Base-by-base conservation (phyloP, 2,888 invertebrate species). In the Andrena bucephala region DNA sequence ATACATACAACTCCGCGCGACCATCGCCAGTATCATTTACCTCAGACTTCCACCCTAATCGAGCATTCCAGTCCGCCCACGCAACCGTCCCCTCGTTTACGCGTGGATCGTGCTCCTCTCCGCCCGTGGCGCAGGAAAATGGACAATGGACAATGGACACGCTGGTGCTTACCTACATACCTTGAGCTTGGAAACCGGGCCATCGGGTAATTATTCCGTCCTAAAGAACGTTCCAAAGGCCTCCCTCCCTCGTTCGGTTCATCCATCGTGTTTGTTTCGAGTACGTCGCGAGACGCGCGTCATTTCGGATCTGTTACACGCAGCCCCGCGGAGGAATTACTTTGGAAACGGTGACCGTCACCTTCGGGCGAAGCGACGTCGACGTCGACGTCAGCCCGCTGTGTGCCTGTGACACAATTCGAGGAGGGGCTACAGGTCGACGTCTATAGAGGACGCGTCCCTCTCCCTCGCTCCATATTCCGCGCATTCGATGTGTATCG, bases 121-220 rank as follows among this genome's bases (percentile, higher is more conserved):
- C 3, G 10, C 8, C 10, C 2, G 54, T 54, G 54, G 8, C 54
- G 10, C 27, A 57, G 57, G 24, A 20, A 10, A 20, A 27, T 27
- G 3, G 57, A 24, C 24, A 20, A 27, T 27, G 3, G 57, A 24
- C 24, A 54, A 54, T 24, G 24, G 54, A 33, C 54, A 5, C 69
- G 50, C 36, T 27, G 13, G 57, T 27, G 16, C 3, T 33, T 36
- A 31, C 50, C 66, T 42, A 42, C 20, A 29, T 24, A 50, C 50
- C 33, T 50, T 7, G 29, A 48, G 24, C 66, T 27, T 5, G 36
- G 67, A 84, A 85, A 85, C 81, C 84, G 75, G 80, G 82, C 69
- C 85, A 85, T 80, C 52, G 75, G 80, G 77, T 81, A 85, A 85
- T 86, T 85, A 86, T 77, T 80, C 79, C 42, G 59, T 66, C 24